Percentiles rank a stretch among this genome's conserved stretches.
Evolutionary conservation across 2,888 invertebrate genomes (phyloP).

Genomic region (Drosophila algonquin): DNA sequence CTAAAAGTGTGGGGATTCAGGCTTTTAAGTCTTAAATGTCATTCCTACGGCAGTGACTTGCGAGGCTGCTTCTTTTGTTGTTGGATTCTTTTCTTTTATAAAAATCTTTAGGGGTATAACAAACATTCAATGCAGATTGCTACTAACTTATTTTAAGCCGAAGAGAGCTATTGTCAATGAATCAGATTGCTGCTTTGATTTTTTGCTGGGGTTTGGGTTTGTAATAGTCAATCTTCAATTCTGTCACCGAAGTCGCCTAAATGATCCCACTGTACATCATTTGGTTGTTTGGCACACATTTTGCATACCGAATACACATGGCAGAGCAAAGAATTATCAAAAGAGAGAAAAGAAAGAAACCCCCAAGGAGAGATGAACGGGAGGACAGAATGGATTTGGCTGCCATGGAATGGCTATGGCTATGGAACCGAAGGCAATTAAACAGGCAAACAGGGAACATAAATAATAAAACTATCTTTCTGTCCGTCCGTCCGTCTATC

Average conservation of each 20-base stretch:
- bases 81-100: no score
- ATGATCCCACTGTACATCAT: slow-evolving; percentile 33
- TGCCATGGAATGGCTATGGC: slow-evolving; percentile 1
- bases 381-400: neutral
- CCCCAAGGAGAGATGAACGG: slow-evolving; percentile 29
- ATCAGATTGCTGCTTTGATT: no score
- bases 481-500: neutral
- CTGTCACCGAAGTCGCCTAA: neutral
- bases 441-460: slow-evolving; percentile 49
- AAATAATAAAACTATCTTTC: slow-evolving; percentile 47
- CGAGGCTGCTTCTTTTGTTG: no score
- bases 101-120: no score
- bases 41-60: neutral
- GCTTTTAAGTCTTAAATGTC: neutral
- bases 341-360: slow-evolving; percentile 6
- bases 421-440: slow-evolving; percentile 42
- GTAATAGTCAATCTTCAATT: neutral
- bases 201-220: no score
- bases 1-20: neutral
- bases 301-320: slow-evolving; percentile 66
- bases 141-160: no score
- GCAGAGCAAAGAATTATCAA: slow-evolving; percentile 59
- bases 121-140: no score
- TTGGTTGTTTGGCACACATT: slow-evolving; percentile 72
- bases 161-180: no score